A percentile compares a stretch with the other conserved stretches of the same genome.
Evolutionary conservation across 2,113 vertebrate genomes (phyloP).

Genomic region (Mirza zaza): DNA sequence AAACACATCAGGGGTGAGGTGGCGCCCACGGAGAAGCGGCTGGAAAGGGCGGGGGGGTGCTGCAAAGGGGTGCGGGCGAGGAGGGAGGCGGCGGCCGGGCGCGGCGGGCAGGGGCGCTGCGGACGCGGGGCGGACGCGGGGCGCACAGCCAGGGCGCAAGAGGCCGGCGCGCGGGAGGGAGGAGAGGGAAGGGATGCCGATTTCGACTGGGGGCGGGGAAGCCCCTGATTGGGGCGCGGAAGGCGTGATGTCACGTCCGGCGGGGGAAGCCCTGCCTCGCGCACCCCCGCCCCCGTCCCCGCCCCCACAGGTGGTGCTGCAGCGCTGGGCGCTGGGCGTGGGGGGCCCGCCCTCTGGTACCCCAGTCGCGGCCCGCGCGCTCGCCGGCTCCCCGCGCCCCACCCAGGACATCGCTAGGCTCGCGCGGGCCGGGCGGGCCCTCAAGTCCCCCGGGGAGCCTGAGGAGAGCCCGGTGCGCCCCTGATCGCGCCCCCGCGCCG

Average conservation of each 20-base stretch:
- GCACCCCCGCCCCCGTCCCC: conserved; percentile 41
- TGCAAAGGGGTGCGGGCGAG: background rate
- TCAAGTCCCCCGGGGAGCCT: background rate
- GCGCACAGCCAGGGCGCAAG: background rate
- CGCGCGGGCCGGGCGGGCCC: rapidly evolving
- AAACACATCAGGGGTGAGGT: background rate
- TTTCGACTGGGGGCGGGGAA: conserved; percentile 56
- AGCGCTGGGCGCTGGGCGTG: conserved; percentile 48
- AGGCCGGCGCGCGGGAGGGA: background rate
- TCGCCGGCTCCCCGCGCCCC: background rate
- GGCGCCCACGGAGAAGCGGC: background rate
- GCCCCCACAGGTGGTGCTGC: conserved; percentile 74
- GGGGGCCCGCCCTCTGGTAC: conserved; percentile 34
- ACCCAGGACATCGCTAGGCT: rapidly evolving
- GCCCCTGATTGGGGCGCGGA: conserved; percentile 73
- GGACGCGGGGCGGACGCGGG: background rate
- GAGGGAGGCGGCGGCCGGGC: background rate
- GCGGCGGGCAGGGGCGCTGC: rapidly evolving
- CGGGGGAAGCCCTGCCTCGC: conserved; percentile 82
- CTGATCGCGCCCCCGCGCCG: background rate
- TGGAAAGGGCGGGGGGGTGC: background rate
- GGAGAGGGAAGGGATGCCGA: background rate
- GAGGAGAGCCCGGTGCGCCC: background rate
- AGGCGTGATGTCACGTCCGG: conserved; percentile 83
- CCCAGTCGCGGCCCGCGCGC: background rate